These are phyloP conservation scores for Encarsia formosa DNA, from an alignment of 2,888 invertebrate species.

Conservation along the genomic window DNA sequence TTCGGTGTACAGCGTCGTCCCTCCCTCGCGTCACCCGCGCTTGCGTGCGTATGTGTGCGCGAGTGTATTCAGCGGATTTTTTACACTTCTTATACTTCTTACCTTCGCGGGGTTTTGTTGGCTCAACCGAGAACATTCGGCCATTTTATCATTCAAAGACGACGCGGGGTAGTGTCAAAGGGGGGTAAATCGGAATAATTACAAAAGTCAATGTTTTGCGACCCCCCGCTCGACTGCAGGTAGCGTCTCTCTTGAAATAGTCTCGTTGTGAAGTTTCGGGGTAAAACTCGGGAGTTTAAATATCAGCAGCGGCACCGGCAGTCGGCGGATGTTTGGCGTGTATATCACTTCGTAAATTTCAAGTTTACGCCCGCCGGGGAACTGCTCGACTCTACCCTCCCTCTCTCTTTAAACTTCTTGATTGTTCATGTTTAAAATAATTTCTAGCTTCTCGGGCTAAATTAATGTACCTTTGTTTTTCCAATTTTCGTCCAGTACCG, in stretches of 20 bases:
- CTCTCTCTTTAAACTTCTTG: too few relatives aligned
- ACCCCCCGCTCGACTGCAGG: neutral
- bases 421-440: too few relatives aligned
- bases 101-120: too few relatives aligned
- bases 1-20: constrained; percentile 7
- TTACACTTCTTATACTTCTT: too few relatives aligned
- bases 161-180: too few relatives aligned
- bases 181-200: constrained; percentile 14
- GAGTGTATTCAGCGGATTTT: neutral
- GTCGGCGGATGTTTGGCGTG: constrained; percentile 50
- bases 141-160: too few relatives aligned
- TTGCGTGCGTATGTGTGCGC: neutral
- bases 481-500: too few relatives aligned
- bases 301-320: too few relatives aligned
- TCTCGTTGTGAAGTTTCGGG: constrained; percentile 40
- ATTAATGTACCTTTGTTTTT: too few relatives aligned
- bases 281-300: constrained; percentile 44
- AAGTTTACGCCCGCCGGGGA: constrained; percentile 42
- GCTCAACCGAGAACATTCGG: too few relatives aligned
- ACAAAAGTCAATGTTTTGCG: constrained; percentile 15
- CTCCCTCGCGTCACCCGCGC: neutral
- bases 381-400: constrained; percentile 6
- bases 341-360: constrained; percentile 50
- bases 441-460: too few relatives aligned
- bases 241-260: constrained; percentile 37